A percentile compares a stretch with the other conserved stretches of the same genome.
Conservation (phyloP, 2,888 invertebrate species). For the Trisateles emortualis region DNA sequence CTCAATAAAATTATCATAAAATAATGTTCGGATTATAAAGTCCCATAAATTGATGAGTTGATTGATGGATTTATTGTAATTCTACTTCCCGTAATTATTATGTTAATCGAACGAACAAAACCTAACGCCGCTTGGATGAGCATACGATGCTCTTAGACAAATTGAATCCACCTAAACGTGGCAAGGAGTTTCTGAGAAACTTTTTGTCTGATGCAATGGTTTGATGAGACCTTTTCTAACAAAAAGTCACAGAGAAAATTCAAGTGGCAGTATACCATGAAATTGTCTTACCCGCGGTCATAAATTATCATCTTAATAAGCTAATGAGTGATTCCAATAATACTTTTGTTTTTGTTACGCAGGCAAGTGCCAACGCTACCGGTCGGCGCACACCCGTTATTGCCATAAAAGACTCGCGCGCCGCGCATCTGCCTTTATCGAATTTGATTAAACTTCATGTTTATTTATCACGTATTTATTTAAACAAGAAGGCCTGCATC, state of each 20-base stretch:
- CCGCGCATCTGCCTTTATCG: constrained; percentile 82
- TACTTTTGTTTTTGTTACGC: constrained; percentile 75
- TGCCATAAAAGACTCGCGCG: constrained; percentile 72
- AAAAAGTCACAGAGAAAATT: constrained; percentile 55
- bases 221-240: constrained; percentile 33
- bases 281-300: constrained; percentile 75
- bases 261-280: constrained; percentile 65
- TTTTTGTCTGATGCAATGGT: constrained; percentile 35
- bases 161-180: constrained; percentile 46
- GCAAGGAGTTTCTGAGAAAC: constrained; percentile 40
- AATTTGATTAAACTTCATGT: constrained; percentile 86
- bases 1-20: constrained; percentile 49
- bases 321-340: constrained; percentile 83
- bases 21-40: constrained; percentile 47
- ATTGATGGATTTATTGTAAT: constrained; percentile 57
- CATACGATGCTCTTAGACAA: constrained; percentile 48
- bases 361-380: constrained; percentile 70
- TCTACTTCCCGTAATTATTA: constrained; percentile 55
- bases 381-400: constrained; percentile 71
- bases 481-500: constrained; percentile 61
- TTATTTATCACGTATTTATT: constrained; percentile 80
- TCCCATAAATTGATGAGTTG: constrained; percentile 46
- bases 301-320: constrained; percentile 86
- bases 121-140: constrained; percentile 45
- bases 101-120: constrained; percentile 43